phyloP scores from a whole-genome alignment of 2,888 invertebrate genomes.

The Amphipoea lucens region DNA sequence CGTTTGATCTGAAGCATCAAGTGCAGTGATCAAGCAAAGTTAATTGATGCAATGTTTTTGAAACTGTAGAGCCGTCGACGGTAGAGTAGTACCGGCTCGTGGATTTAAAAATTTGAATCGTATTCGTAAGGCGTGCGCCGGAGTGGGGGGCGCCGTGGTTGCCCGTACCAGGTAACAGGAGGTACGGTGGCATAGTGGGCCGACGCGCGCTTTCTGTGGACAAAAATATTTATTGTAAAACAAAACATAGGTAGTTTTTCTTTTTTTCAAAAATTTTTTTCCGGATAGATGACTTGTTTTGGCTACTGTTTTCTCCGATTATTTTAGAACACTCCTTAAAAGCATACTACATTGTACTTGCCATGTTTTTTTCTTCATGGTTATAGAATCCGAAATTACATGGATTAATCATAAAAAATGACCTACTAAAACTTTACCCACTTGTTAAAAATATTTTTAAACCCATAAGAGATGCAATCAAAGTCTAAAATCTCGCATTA shows the following conservation, averaged over 20 bases:
- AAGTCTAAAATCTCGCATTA: not conserved
- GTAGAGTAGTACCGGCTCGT: slow-evolving; percentile 59
- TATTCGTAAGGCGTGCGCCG: slow-evolving; percentile 62
- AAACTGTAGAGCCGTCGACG: slow-evolving; percentile 19
- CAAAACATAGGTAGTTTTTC: not conserved
- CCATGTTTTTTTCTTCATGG: not conserved
- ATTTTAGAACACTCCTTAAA: too few relatives aligned
- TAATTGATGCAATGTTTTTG: slow-evolving; percentile 53
- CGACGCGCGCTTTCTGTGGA: slow-evolving; percentile 45
- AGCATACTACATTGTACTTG: too few relatives aligned
- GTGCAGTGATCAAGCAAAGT: slow-evolving; percentile 44
- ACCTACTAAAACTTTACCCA: not conserved
- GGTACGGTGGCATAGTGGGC: slow-evolving; percentile 84
- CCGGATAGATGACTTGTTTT: not conserved
- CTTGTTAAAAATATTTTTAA: not conserved
- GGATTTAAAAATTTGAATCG: slow-evolving; percentile 76
- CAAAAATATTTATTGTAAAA: slow-evolving; percentile 54
- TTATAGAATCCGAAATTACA: not conserved
- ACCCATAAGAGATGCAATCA: not conserved
- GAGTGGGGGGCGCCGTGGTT: slow-evolving; percentile 74
- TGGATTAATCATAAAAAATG: not conserved
- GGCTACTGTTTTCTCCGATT: not conserved
- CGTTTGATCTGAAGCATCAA: slow-evolving; percentile 20
- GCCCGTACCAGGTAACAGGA: slow-evolving; percentile 89
- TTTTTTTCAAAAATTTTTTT: not conserved